Evolutionary conservation across 2,113 vertebrate species (phyloP).

Genomic region (Columba janthina): DNA sequence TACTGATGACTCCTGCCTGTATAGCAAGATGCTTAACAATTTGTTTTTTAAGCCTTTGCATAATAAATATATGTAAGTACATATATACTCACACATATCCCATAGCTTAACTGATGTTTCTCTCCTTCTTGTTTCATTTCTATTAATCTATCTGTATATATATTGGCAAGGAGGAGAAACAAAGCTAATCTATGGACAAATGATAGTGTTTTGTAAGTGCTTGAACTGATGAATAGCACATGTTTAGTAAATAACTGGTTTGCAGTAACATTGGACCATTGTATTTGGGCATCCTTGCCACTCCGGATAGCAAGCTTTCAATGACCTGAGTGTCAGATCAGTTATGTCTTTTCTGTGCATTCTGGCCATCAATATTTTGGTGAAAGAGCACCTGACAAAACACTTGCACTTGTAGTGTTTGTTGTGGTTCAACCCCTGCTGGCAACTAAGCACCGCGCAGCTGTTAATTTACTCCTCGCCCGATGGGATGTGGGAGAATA

Average conservation of each 20-base stretch:
- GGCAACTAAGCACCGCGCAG: too few species aligned
- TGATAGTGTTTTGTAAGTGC: background rate
- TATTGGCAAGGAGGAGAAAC: background rate
- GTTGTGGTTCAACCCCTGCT: too few species aligned
- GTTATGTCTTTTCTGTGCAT: background rate
- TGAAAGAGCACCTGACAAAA: background rate
- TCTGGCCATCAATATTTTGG: background rate
- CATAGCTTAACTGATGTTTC: background rate
- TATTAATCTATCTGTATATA: accelerated
- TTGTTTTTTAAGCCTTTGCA: background rate
- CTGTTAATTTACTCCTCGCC: too few species aligned
- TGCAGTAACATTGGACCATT: background rate
- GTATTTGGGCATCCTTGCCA: background rate
- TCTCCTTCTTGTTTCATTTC: background rate
- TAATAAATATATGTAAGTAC: background rate
- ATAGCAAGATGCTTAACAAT: background rate
- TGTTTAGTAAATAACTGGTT: background rate
- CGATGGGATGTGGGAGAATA: too few species aligned
- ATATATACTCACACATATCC: background rate
- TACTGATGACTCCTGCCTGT: background rate
- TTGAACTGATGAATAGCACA: background rate
- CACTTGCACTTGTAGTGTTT: background rate
- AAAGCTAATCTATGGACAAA: background rate
- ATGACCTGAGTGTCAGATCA: background rate
- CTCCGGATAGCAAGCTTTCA: background rate